A percentile compares a stretch with the other conserved stretches of the same genome.
These are phyloP conservation scores for Odocoileus virginianus DNA, from an alignment of 2,113 vertebrate species.

Conservation along the genomic window DNA sequence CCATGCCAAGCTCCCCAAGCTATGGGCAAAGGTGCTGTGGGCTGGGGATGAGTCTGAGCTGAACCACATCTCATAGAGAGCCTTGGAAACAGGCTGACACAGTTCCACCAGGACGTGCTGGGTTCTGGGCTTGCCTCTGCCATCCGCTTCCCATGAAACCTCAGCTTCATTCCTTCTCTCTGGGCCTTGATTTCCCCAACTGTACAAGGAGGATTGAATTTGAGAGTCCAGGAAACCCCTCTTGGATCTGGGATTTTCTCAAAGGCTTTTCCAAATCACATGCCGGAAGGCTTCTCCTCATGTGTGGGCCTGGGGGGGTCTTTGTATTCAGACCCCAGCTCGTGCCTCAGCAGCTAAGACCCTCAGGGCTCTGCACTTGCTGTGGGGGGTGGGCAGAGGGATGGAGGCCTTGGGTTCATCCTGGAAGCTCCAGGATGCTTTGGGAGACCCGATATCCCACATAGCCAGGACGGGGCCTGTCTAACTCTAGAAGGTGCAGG, in stretches of 20 bases:
- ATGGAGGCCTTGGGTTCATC: background rate
- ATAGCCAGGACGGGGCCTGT: background rate
- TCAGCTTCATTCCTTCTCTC: background rate
- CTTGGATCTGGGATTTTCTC: background rate
- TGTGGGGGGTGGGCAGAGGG: background rate
- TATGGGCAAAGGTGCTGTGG: constrained; percentile 11
- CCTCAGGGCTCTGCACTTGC: background rate
- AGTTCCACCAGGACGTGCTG: rapidly evolving
- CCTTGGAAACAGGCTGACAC: background rate
- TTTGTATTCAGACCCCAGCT: background rate
- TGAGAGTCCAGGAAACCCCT: background rate
- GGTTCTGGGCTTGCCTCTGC: background rate
- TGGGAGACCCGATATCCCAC: rapidly evolving
- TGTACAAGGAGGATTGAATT: background rate
- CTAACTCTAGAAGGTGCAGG: background rate
- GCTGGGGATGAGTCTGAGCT: background rate
- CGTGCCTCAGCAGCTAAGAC: rapidly evolving
- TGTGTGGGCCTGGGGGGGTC: too few species aligned
- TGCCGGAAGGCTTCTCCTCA: rapidly evolving
- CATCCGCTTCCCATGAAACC: rapidly evolving
- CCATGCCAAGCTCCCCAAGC: background rate
- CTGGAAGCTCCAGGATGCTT: background rate
- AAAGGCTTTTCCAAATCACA: background rate
- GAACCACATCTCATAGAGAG: background rate
- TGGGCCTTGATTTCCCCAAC: background rate